phyloP scores from a whole-genome alignment of 2,888 invertebrate species.

The Dyspetes luteomarginatus region DNA sequence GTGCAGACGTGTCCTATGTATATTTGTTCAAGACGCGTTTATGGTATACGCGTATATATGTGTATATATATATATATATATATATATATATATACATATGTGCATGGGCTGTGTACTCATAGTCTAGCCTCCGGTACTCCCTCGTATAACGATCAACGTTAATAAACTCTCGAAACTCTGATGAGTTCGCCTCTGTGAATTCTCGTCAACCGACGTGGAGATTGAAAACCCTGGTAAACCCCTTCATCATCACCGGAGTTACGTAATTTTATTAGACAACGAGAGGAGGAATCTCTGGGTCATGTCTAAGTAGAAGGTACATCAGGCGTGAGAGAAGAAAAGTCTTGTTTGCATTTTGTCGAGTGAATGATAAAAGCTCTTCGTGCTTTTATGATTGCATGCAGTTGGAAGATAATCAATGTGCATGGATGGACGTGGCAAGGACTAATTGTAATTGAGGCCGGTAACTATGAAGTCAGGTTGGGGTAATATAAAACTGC shows the following conservation, averaged over 20 bases:
- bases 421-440: too few species aligned
- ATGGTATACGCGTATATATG: background rate
- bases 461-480: too few species aligned
- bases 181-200: constrained; percentile 43
- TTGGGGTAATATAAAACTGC: too few species aligned
- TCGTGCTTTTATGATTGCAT: too few species aligned
- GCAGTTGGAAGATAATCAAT: too few species aligned
- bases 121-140: constrained; percentile 32
- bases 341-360: background rate
- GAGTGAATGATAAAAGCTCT: background rate
- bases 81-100: background rate
- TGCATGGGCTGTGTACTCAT: constrained; percentile 8
- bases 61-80: background rate
- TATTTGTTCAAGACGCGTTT: background rate
- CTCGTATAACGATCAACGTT: constrained; percentile 36
- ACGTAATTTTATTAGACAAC: constrained; percentile 41
- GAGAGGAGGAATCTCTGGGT: background rate
- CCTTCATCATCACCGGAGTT: constrained; percentile 7
- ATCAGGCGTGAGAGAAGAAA: constrained; percentile 4
- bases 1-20: background rate
- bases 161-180: constrained; percentile 51
- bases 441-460: too few species aligned
- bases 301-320: background rate
- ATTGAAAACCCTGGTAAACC: constrained; percentile 28
- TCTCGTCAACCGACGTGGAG: constrained; percentile 21